These are phyloP conservation scores for Brenthis daphne DNA, from an alignment of 2,888 invertebrate genomes.

Conservation along the genomic window DNA sequence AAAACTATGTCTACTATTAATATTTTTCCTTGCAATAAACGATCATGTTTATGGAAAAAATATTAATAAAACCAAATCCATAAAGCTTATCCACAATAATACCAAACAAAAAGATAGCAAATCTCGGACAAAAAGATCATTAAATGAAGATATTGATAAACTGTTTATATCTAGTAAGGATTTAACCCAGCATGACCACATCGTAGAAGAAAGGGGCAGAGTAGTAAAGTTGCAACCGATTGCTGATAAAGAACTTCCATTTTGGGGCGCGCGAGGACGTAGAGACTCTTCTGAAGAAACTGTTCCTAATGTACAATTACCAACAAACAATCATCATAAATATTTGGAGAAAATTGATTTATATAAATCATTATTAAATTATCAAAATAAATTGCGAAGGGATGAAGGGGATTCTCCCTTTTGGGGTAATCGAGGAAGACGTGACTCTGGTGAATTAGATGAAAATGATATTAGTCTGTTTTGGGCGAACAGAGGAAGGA, in stretches of 20 bases:
- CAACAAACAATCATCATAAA: slow-evolving; percentile 35
- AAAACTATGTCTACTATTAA: slow-evolving; percentile 52
- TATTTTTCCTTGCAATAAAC: slow-evolving; percentile 57
- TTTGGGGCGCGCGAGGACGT: slow-evolving; percentile 70
- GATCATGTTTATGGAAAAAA: slow-evolving; percentile 57
- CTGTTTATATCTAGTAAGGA: slow-evolving; percentile 43
- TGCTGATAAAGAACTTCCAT: slow-evolving; percentile 56
- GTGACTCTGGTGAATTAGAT: slow-evolving; percentile 48
- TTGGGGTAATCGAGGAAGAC: slow-evolving; percentile 60
- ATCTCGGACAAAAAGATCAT: slow-evolving; percentile 60
- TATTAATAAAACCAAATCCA: slow-evolving; percentile 52
- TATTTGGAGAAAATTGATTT: slow-evolving; percentile 40
- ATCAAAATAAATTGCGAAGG: slow-evolving; percentile 24
- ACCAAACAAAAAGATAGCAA: slow-evolving; percentile 48
- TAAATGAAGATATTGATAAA: slow-evolving; percentile 52
- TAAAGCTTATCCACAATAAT: slow-evolving; percentile 48
- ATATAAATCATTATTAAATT: slow-evolving; percentile 28
- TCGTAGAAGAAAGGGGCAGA: slow-evolving; percentile 22
- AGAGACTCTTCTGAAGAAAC: slow-evolving; percentile 55
- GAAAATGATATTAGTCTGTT: slow-evolving; percentile 41
- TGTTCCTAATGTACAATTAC: slow-evolving; percentile 33
- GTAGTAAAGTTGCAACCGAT: slow-evolving; percentile 32
- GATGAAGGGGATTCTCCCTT: slow-evolving; percentile 44
- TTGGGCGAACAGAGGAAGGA: slow-evolving; percentile 46
- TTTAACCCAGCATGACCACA: slow-evolving; percentile 40